These are phyloP conservation scores for Sussaba pulchella DNA, from an alignment of 2,888 invertebrate genomes.

Conservation along the genomic window DNA sequence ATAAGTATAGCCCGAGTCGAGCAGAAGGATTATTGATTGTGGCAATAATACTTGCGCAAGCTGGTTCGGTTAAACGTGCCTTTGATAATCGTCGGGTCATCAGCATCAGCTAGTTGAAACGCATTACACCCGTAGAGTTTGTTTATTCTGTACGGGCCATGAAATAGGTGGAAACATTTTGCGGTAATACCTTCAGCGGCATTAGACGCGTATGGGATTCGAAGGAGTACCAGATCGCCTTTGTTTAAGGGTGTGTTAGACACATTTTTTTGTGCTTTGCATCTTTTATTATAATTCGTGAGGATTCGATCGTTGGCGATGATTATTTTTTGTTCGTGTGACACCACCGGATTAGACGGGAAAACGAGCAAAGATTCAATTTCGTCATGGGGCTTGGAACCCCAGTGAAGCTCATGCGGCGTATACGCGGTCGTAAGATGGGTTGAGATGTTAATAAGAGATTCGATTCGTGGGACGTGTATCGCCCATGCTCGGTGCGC, in stretches of 20 bases:
- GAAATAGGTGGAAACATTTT: conserved; percentile 37
- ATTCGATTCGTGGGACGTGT: conserved; percentile 34
- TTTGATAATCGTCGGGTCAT: conserved; percentile 4
- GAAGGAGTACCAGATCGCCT: conserved; percentile 34
- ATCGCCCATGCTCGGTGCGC: conserved; percentile 48
- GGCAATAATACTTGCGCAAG: conserved; percentile 11
- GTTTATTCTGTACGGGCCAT: conserved; percentile 32
- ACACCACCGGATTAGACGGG: background rate
- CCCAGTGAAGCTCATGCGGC: conserved; percentile 48
- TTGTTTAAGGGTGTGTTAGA: background rate
- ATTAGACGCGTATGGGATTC: conserved; percentile 23
- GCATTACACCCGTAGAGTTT: conserved; percentile 22
- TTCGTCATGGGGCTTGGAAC: background rate
- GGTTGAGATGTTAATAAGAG: conserved; percentile 41
- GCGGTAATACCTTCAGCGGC: background rate
- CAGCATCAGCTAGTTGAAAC: background rate
- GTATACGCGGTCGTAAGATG: conserved; percentile 53
- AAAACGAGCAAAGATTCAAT: conserved; percentile 28
- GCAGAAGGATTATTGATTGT: background rate
- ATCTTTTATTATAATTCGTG: no score
- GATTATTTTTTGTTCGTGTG: background rate
- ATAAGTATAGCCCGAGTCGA: no score
- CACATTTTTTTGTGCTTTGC: background rate
- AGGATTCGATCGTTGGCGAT: no score
- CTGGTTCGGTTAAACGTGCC: conserved; percentile 30